phyloP scores from a whole-genome alignment of 2,888 invertebrate species.

The Micoletzkya japonica region DNA sequence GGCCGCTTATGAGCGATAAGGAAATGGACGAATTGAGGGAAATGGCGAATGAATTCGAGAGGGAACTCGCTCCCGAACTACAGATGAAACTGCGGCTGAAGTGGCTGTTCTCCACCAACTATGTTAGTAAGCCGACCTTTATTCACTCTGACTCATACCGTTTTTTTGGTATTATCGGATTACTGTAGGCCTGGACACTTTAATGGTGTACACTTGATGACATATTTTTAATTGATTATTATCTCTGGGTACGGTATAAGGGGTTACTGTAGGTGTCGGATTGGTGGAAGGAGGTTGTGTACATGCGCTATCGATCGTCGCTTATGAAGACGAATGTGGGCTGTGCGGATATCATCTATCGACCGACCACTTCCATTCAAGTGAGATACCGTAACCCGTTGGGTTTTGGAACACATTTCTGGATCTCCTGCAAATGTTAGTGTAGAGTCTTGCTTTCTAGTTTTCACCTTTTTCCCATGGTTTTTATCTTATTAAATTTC shows the following conservation, averaged over 20 bases:
- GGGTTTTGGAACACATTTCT: too few species aligned
- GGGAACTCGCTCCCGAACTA: conserved; percentile 37
- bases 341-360: conserved; percentile 49
- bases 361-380: conserved; percentile 37
- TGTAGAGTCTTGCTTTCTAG: too few species aligned
- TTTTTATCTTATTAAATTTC: background rate
- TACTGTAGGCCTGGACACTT: too few species aligned
- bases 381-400: too few species aligned
- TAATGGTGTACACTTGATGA: background rate
- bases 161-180: too few species aligned
- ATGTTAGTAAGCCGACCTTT: too few species aligned
- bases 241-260: background rate
- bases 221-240: background rate
- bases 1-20: conserved; percentile 47
- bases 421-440: too few species aligned
- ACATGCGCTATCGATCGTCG: conserved; percentile 53
- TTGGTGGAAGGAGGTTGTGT: conserved; percentile 59
- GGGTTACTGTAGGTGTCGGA: conserved; percentile 50
- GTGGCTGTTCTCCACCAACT: conserved; percentile 51
- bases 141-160: too few species aligned
- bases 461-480: conserved; percentile 4
- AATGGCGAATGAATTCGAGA: conserved; percentile 46
- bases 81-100: conserved; percentile 56
- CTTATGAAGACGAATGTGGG: conserved; percentile 53
- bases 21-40: conserved; percentile 38